phyloP scores from a whole-genome alignment of 2,797 vertebrate genomes.

The Fistularia commersonii region DNA sequence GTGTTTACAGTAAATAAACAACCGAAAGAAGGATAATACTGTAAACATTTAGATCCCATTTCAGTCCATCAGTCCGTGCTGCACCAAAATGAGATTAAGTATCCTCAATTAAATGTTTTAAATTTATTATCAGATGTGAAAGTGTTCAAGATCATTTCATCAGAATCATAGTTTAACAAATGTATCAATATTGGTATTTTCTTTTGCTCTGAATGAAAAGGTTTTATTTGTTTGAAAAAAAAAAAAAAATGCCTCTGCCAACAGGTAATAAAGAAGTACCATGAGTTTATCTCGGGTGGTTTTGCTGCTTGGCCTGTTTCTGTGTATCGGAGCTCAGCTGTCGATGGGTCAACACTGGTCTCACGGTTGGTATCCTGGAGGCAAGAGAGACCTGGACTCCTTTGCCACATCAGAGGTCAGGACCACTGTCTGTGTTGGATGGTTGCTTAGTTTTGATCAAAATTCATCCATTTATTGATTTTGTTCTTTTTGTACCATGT shows the following conservation, averaged over 20 bases:
- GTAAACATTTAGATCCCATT: too few species aligned
- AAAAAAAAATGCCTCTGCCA: not conserved
- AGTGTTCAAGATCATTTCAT: too few species aligned
- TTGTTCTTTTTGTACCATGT: not conserved
- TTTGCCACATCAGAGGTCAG: slow-evolving; percentile 72
- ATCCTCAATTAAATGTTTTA: too few species aligned
- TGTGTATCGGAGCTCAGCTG: slow-evolving; percentile 68
- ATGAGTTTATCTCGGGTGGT: slow-evolving; percentile 69
- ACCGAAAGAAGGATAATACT: too few species aligned
- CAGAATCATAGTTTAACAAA: too few species aligned
- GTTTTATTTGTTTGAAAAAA: not conserved
- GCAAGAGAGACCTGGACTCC: slow-evolving; percentile 77
- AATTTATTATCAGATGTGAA: too few species aligned
- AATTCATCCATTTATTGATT: not conserved
- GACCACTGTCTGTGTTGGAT: not conserved
- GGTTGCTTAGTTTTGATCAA: not conserved
- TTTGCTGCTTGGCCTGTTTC: slow-evolving; percentile 72
- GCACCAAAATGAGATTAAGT: too few species aligned
- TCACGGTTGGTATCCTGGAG: slow-evolving; percentile 87
- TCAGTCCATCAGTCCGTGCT: too few species aligned
- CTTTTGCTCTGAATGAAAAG: not conserved
- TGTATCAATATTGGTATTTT: too few species aligned
- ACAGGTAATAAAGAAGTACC: slow-evolving; percentile 46
- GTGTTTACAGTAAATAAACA: too few species aligned
- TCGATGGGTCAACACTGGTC: slow-evolving; percentile 85